Percentiles rank a stretch among this genome's conserved stretches.
phyloP scores from a whole-genome alignment of 2,113 vertebrate genomes.

The Etheostoma spectabile region DNA sequence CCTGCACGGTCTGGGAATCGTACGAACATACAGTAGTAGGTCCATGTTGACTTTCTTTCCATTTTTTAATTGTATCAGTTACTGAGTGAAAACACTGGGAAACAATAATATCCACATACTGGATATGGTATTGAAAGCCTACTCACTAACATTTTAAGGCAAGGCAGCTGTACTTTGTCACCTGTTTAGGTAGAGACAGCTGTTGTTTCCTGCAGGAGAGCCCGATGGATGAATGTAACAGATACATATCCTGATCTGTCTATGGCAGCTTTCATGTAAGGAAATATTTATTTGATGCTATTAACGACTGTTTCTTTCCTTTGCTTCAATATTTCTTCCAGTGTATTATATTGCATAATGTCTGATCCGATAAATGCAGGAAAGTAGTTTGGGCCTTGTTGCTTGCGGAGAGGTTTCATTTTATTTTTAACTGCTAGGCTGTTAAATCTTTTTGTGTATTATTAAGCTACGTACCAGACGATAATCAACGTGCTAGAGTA shows the following conservation, averaged over 20 bases:
- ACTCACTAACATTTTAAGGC: slow-evolving; percentile 41
- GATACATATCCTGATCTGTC: slow-evolving; percentile 79
- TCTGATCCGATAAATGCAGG: slow-evolving; percentile 66
- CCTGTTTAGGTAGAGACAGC: slow-evolving; percentile 50
- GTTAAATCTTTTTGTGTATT: slow-evolving; percentile 81
- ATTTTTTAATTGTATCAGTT: slow-evolving; percentile 37
- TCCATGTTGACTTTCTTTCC: slow-evolving; percentile 20
- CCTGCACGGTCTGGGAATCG: slow-evolving; percentile 62
- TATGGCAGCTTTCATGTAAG: slow-evolving; percentile 82
- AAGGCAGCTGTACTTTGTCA: slow-evolving; percentile 47
- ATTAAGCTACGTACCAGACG: slow-evolving; percentile 63
- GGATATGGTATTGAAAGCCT: slow-evolving; percentile 32
- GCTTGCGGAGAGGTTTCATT: slow-evolving; percentile 74
- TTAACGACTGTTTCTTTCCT: slow-evolving; percentile 59
- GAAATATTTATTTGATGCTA: slow-evolving; percentile 73
- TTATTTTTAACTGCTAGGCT: slow-evolving; percentile 79
- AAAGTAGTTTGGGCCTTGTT: slow-evolving; percentile 74
- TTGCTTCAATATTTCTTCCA: slow-evolving; percentile 74
- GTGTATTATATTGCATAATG: slow-evolving; percentile 78
- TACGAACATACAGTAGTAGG: slow-evolving; percentile 46
- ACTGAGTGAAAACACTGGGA: slow-evolving; percentile 44
- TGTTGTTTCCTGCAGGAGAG: slow-evolving; percentile 65
- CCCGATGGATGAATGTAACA: slow-evolving; percentile 87
- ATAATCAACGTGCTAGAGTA: slow-evolving; percentile 74
- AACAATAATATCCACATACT: slow-evolving; percentile 28